These are phyloP conservation scores for Lordiphosa andalusiaca DNA, from an alignment of 2,888 invertebrate genomes.

Conservation along the genomic window DNA sequence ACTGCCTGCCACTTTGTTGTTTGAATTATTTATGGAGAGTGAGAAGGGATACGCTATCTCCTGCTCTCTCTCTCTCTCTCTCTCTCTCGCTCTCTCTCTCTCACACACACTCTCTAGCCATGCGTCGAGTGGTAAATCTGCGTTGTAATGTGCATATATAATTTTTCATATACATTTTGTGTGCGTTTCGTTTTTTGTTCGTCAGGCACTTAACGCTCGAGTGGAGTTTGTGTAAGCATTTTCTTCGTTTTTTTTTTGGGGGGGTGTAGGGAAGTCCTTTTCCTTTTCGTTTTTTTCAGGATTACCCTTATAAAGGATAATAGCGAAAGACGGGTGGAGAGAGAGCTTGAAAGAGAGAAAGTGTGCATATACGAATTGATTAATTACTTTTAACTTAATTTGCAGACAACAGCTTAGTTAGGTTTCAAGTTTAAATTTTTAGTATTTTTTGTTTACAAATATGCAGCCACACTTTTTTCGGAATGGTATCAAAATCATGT, in stretches of 20 bases:
- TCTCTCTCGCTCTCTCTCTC: slow-evolving; percentile 4
- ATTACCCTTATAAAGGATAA: slow-evolving; percentile 1
- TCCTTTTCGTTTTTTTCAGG: neutral
- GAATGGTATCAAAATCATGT: too few relatives aligned
- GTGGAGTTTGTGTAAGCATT: slow-evolving; percentile 54
- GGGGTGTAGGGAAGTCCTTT: slow-evolving; percentile 1
- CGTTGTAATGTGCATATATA: slow-evolving; percentile 73
- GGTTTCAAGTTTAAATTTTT: too few relatives aligned
- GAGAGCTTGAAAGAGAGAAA: too few relatives aligned
- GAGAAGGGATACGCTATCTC: neutral
- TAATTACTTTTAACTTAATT: too few relatives aligned
- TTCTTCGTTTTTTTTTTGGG: slow-evolving; percentile 10
- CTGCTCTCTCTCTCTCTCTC: slow-evolving; percentile 5
- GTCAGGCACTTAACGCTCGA: slow-evolving; percentile 54
- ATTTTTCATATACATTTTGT: slow-evolving; percentile 35
- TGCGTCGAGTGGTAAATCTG: slow-evolving; percentile 65
- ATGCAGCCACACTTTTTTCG: too few relatives aligned
- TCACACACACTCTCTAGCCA: slow-evolving; percentile 4
- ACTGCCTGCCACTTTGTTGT: neutral
- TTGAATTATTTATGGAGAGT: neutral
- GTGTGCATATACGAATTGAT: too few relatives aligned
- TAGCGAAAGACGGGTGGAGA: too few relatives aligned
- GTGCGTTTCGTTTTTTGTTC: slow-evolving; percentile 17
- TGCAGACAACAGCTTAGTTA: too few relatives aligned
- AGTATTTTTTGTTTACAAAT: too few relatives aligned